phyloP scores from a whole-genome alignment of 2,888 invertebrate genomes.

The Brachypterus glaber region DNA sequence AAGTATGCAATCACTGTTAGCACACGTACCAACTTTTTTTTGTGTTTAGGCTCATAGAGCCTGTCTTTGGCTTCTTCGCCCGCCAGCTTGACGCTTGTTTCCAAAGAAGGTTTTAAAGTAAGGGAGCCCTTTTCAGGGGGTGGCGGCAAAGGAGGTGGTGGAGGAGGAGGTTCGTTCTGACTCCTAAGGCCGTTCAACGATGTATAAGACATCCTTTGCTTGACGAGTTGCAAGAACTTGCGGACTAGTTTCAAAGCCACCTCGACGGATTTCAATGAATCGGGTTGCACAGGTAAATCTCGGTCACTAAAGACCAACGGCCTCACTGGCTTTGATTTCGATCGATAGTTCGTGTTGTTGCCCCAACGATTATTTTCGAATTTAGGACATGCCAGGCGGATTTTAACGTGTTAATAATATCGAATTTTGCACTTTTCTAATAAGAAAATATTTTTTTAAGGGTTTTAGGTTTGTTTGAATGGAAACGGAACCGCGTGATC shows the following conservation, averaged over 20 bases:
- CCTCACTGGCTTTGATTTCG: background rate
- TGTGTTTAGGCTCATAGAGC: slow-evolving; percentile 72
- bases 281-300: slow-evolving; percentile 1
- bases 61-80: slow-evolving; percentile 58
- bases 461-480: too few relatives aligned
- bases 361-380: too few relatives aligned
- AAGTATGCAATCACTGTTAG: slow-evolving; percentile 90
- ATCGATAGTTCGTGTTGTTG: too few relatives aligned
- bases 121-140: too few relatives aligned
- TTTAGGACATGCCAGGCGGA: too few relatives aligned
- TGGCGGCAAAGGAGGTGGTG: slow-evolving; percentile 19
- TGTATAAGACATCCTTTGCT: slow-evolving; percentile 46
- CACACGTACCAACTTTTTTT: slow-evolving; percentile 81
- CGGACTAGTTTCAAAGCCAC: slow-evolving; percentile 23
- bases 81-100: slow-evolving; percentile 55
- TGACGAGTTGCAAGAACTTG: slow-evolving; percentile 14
- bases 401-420: too few relatives aligned
- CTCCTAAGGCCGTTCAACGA: slow-evolving; percentile 46
- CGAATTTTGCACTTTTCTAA: too few relatives aligned
- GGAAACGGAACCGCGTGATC: too few relatives aligned
- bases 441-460: too few relatives aligned
- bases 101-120: slow-evolving; percentile 33
- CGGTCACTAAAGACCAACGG: background rate
- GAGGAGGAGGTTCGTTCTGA: slow-evolving; percentile 23
- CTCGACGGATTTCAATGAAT: slow-evolving; percentile 12